These are phyloP conservation scores for Microplitis manilae DNA, from an alignment of 2,888 invertebrate species.

Conservation along the genomic window DNA sequence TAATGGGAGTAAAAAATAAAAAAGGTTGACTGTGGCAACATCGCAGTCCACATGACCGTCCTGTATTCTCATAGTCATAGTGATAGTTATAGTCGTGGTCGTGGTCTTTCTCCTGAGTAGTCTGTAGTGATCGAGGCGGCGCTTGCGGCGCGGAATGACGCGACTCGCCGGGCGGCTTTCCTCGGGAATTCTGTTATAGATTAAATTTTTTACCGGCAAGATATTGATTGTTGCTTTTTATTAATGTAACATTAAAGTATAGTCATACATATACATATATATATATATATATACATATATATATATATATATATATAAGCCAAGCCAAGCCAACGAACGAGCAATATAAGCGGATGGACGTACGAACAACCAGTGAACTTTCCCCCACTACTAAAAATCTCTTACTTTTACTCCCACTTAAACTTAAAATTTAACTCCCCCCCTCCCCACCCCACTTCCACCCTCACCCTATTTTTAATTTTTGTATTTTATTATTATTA, in stretches of 20 bases:
- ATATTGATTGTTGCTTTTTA: constrained; percentile 72
- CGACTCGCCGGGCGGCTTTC: constrained; percentile 54
- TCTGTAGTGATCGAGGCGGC: too few species aligned
- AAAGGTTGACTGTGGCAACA: constrained; percentile 31
- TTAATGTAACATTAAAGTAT: constrained; percentile 71
- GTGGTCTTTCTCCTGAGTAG: too few species aligned
- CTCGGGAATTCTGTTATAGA: constrained; percentile 68
- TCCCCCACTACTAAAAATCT: neutral
- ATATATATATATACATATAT: neutral
- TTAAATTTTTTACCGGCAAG: constrained; percentile 70
- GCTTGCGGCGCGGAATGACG: too few species aligned
- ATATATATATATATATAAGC: neutral
- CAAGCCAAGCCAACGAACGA: constrained; percentile 22
- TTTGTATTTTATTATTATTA: constrained; percentile 43
- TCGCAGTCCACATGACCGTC: constrained; percentile 11
- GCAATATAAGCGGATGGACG: neutral
- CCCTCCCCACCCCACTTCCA: constrained; percentile 20
- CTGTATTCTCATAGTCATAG: too few species aligned
- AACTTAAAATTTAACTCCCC: neutral
- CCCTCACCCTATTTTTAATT: constrained; percentile 39
- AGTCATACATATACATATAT: constrained; percentile 15
- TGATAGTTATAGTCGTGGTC: too few species aligned
- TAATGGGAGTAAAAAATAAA: too few species aligned
- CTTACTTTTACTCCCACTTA: too few species aligned
- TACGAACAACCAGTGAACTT: neutral